Percentiles rank a stretch among this genome's conserved stretches.
phyloP scores from a whole-genome alignment of 2,797 vertebrate species.

The Epinephelus malabaricus region DNA sequence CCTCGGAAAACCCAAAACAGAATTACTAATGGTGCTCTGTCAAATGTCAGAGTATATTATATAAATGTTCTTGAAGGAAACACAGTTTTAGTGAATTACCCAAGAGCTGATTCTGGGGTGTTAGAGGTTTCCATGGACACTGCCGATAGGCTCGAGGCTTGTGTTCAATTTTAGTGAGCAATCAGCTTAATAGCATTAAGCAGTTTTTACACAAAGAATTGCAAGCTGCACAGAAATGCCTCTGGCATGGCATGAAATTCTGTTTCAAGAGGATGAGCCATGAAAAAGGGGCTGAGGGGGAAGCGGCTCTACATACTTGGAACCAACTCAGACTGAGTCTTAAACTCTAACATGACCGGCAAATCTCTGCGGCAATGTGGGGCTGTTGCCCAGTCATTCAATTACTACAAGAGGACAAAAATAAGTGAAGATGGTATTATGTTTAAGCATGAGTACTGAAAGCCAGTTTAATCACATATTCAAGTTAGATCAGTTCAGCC shows the following conservation, averaged over 20 bases:
- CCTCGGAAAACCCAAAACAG: neutral
- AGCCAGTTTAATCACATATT: neutral
- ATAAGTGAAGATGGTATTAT: neutral
- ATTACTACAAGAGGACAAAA: conserved; percentile 6
- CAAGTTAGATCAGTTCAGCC: neutral
- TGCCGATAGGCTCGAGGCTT: conserved; percentile 29
- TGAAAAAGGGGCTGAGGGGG: conserved; percentile 12
- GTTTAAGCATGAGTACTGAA: neutral
- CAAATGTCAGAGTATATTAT: conserved; percentile 4
- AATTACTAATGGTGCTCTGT: neutral
- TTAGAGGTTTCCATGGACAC: conserved; percentile 40
- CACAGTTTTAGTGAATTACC: neutral
- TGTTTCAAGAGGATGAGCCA: conserved; percentile 51
- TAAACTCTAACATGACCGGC: conserved; percentile 25
- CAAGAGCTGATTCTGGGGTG: conserved; percentile 1
- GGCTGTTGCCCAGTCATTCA: conserved; percentile 1
- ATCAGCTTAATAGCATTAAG: conserved; percentile 52
- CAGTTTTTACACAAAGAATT: conserved; percentile 46
- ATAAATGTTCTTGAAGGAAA: conserved; percentile 3
- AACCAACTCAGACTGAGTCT: conserved; percentile 17
- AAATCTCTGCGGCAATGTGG: conserved; percentile 12
- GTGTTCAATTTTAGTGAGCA: conserved; percentile 45
- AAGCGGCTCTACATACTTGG: conserved; percentile 38
- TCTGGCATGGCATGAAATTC: conserved; percentile 42
- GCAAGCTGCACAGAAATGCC: conserved; percentile 43